phyloP scores from a whole-genome alignment of 1,140 invertebrate species.

The Neuroterus valhalla region DNA sequence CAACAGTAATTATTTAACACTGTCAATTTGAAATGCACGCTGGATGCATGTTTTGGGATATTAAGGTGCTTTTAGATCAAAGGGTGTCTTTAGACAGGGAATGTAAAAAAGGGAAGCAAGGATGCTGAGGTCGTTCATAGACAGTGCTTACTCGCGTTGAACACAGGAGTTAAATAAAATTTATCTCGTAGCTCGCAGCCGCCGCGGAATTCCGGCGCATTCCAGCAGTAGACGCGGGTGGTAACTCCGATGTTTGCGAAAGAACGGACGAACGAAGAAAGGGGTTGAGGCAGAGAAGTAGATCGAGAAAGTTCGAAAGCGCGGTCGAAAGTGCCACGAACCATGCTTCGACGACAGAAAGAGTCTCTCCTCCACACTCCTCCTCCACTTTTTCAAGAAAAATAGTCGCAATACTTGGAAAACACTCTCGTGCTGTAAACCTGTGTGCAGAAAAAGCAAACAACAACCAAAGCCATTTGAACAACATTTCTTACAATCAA shows the following conservation, averaged over 20 bases:
- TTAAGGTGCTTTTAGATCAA: neutral
- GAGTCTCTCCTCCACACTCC: neutral
- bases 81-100: neutral
- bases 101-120: constrained; percentile 5
- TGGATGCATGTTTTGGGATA: neutral
- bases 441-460: constrained; percentile 19
- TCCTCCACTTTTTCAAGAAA: neutral
- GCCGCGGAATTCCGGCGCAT: constrained; percentile 58
- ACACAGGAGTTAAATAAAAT: constrained; percentile 59
- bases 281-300: constrained; percentile 1
- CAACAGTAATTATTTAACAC: neutral
- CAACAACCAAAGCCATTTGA: constrained; percentile 11
- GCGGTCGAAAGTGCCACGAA: constrained; percentile 20
- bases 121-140: constrained; percentile 1
- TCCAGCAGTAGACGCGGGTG: constrained; percentile 47
- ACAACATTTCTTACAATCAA: constrained; percentile 2
- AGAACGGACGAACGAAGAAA: constrained; percentile 13
- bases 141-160: constrained; percentile 20
- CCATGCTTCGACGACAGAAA: constrained; percentile 26
- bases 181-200: constrained; percentile 58
- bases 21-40: neutral
- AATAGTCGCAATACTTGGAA: constrained; percentile 26
- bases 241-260: constrained; percentile 44
- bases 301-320: constrained; percentile 19
- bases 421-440: constrained; percentile 22